Percentiles rank a stretch among this genome's conserved stretches.
These are phyloP conservation scores for Chydorus sphaericus DNA, from an alignment of 2,888 invertebrate species.

Conservation along the genomic window DNA sequence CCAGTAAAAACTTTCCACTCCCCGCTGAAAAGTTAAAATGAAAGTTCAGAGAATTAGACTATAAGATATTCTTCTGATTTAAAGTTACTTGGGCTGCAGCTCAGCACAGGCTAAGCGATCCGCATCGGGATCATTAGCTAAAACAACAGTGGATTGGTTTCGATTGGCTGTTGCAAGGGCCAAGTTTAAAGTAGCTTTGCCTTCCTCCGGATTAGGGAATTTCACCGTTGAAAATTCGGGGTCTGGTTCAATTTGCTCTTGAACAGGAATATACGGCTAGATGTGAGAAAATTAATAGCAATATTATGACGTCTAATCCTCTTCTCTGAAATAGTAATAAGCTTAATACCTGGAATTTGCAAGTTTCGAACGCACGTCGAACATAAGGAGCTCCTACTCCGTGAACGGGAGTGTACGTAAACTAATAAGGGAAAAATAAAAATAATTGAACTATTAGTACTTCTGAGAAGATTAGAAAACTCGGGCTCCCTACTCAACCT, in stretches of 20 bases:
- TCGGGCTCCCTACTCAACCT: conserved; percentile 1
- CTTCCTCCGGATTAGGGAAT: conserved; percentile 98
- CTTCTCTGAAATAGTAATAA: not conserved
- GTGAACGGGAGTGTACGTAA: conserved; percentile 94
- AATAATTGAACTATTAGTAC: not conserved
- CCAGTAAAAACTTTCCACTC: conserved; percentile 84
- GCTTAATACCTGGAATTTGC: conserved; percentile 49
- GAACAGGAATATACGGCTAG: conserved; percentile 48
- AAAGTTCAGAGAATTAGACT: not conserved
- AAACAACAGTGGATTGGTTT: conserved; percentile 51
- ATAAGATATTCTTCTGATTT: not conserved
- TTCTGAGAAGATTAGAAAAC: not conserved
- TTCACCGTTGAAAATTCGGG: conserved; percentile 94
- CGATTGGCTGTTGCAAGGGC: conserved; percentile 62
- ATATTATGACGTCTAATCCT: too few species aligned
- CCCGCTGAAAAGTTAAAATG: conserved; percentile 31
- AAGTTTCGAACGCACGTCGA: conserved; percentile 51
- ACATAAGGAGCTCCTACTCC: conserved; percentile 82
- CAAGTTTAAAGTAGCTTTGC: conserved; percentile 57
- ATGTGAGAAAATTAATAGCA: not conserved
- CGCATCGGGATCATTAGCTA: conserved; percentile 98
- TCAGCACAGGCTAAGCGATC: conserved; percentile 90
- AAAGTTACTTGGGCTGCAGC: conserved; percentile 43
- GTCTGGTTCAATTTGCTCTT: conserved; percentile 70
- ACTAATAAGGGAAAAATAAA: conserved; percentile 34